Conservation (phyloP, 2,888 invertebrate genomes). For the Drosophila flavopinicola region DNA sequence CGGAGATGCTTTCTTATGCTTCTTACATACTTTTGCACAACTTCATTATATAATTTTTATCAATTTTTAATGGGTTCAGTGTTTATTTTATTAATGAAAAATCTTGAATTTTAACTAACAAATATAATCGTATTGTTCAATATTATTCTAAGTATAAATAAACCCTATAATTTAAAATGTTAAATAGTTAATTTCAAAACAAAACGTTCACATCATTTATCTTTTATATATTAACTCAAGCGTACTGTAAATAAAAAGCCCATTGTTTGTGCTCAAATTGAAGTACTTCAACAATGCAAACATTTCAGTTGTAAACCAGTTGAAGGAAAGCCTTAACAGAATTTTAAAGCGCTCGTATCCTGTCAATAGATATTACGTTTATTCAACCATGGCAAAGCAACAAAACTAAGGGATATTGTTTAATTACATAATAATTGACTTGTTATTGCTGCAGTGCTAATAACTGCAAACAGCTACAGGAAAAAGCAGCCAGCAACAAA, state of each 20-base stretch:
- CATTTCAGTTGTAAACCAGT: not conserved
- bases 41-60: no score
- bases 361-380: not conserved
- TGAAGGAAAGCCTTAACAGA: not conserved
- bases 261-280: not conserved
- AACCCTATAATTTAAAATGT: no score
- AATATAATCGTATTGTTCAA: no score
- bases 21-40: no score
- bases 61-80: no score
- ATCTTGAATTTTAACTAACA: no score
- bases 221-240: not conserved
- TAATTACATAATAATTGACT: conserved; percentile 78
- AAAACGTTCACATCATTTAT: not conserved
- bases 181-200: not conserved
- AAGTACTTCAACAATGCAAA: conserved; percentile 2
- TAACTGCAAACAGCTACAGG: conserved; percentile 69
- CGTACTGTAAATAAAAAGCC: no score
- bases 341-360: not conserved
- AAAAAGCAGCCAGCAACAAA: conserved; percentile 29
- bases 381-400: conserved; percentile 19
- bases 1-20: no score
- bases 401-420: conserved; percentile 55
- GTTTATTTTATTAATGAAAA: no score
- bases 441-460: conserved; percentile 47
- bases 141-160: no score